These are phyloP conservation scores for Leptobrachium leishanense DNA, from an alignment of 2,113 vertebrate species.

Conservation along the genomic window DNA sequence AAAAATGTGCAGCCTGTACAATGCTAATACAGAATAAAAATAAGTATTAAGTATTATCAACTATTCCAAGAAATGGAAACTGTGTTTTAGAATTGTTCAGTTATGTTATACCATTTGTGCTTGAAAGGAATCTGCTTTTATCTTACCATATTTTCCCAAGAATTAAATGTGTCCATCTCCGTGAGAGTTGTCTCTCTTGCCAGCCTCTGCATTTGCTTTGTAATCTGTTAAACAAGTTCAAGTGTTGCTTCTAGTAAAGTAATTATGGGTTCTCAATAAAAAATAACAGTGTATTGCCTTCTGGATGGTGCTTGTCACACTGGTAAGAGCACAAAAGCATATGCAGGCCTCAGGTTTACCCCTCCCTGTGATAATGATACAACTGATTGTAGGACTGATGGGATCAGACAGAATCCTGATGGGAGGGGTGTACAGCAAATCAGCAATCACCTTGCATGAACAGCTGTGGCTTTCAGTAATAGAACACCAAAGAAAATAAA, in stretches of 20 bases:
- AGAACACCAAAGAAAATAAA: constrained; percentile 44
- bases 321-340: constrained; percentile 55
- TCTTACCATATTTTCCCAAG: no score
- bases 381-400: constrained; percentile 36
- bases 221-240: constrained; percentile 62
- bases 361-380: constrained; percentile 67
- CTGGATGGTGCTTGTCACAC: constrained; percentile 63
- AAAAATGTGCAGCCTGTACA: no score
- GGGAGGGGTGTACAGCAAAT: constrained; percentile 26
- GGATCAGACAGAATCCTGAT: constrained; percentile 43
- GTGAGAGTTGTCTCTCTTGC: constrained; percentile 54
- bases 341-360: constrained; percentile 50
- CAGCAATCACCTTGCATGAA: constrained; percentile 46
- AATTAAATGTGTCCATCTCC: background rate
- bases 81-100: no score
- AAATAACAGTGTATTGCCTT: constrained; percentile 60
- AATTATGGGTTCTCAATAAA: constrained; percentile 69
- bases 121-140: no score
- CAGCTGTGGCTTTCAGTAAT: constrained; percentile 44
- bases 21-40: no score
- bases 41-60: no score
- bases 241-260: constrained; percentile 59
- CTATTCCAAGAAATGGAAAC: no score
- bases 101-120: no score
- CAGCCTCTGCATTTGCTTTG: constrained; percentile 51